Conservation (phyloP, 37 sponge, comb jelly and placozoan genomes). For the Cladorhizidae sp. region DNA sequence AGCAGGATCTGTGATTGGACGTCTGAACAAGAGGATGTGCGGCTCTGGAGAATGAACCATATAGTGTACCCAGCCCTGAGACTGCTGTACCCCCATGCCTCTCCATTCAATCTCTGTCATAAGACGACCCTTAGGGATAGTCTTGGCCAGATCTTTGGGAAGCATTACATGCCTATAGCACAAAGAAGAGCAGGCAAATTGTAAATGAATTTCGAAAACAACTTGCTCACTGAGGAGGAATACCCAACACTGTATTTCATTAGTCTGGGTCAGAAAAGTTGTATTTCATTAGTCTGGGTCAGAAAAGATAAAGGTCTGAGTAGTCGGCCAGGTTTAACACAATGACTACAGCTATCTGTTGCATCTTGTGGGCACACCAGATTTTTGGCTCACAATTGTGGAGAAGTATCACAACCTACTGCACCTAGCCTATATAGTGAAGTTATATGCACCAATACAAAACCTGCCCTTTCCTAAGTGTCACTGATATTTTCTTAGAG, state of each 20-base stretch:
- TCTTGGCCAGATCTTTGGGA: constrained; percentile 86
- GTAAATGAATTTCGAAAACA: background rate
- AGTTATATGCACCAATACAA: too few relatives aligned
- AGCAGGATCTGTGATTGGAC: constrained; percentile 73
- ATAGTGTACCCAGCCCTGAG: constrained; percentile 95
- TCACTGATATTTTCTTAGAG: too few relatives aligned
- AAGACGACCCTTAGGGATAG: constrained; percentile 75
- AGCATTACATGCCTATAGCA: constrained; percentile 89
- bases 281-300: too few relatives aligned
- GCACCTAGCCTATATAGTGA: too few relatives aligned
- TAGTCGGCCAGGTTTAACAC: too few relatives aligned
- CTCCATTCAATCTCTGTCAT: constrained; percentile 95
- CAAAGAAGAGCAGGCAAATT: background rate
- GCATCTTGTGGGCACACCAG: too few relatives aligned
- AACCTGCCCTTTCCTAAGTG: too few relatives aligned
- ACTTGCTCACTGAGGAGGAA: background rate
- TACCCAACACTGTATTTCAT: background rate
- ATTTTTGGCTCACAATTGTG: too few relatives aligned
- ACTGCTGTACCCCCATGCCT: constrained; percentile 90
- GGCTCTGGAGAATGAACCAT: constrained; percentile 95
- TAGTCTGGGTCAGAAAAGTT: background rate
- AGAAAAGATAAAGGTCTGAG: background rate
- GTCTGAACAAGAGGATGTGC: constrained; percentile 91
- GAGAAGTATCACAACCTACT: too few relatives aligned
- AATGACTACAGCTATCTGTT: too few relatives aligned